These are phyloP conservation scores for Heliconius sara DNA, from an alignment of 2,888 invertebrate genomes.

Conservation along the genomic window DNA sequence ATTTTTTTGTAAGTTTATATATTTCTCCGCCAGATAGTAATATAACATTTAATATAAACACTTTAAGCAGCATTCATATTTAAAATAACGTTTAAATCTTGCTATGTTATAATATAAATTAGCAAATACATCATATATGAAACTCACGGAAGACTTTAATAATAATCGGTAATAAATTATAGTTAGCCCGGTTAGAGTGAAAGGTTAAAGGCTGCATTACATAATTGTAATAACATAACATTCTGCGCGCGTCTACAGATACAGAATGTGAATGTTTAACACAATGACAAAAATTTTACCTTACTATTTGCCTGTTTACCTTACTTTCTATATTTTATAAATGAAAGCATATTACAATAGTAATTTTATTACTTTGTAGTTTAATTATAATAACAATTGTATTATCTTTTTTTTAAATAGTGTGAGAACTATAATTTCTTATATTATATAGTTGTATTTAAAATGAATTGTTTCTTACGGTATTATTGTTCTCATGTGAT, in stretches of 20 bases:
- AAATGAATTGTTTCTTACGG: background rate
- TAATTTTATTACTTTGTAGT: background rate
- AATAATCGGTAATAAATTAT: conserved; percentile 20
- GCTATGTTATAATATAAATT: background rate
- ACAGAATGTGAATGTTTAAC: conserved; percentile 17
- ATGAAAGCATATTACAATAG: background rate
- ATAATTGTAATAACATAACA: conserved; percentile 34
- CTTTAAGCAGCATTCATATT: background rate
- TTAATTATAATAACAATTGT: background rate
- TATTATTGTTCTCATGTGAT: background rate
- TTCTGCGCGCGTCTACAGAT: conserved; percentile 6
- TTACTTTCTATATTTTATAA: conserved; percentile 16
- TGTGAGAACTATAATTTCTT: background rate
- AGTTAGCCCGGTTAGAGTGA: conserved; percentile 41
- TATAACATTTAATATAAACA: no score
- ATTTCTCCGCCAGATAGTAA: no score
- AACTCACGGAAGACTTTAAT: conserved; percentile 21
- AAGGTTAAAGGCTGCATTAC: conserved; percentile 49
- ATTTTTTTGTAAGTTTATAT: no score
- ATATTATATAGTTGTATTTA: background rate
- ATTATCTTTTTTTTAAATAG: background rate
- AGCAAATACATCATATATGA: background rate
- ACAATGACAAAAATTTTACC: conserved; percentile 6
- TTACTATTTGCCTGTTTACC: background rate
- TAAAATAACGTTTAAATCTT: background rate